phyloP scores from a whole-genome alignment of 1,140 invertebrate genomes.

The Lineus longissimus region DNA sequence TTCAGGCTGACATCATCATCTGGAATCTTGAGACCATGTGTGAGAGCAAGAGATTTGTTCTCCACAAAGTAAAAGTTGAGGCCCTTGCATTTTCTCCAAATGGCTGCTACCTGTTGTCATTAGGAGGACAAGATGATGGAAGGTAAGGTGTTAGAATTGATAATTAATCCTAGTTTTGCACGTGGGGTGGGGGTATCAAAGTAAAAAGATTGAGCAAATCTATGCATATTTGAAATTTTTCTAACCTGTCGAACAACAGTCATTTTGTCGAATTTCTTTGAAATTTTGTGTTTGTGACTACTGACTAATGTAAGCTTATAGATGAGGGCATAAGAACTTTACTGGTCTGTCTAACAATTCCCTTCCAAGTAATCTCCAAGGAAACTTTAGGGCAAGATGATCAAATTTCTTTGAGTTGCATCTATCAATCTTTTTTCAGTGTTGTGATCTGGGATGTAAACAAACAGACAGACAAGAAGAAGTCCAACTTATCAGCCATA shows the following conservation, averaged over 20 bases:
- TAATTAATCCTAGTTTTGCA: too few relatives aligned
- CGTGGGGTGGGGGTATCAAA: too few relatives aligned
- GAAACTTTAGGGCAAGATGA: too few relatives aligned
- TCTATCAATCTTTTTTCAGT: slow-evolving; percentile 30
- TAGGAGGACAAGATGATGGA: slow-evolving; percentile 85
- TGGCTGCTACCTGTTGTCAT: slow-evolving; percentile 74
- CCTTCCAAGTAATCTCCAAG: too few relatives aligned
- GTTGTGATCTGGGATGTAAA: slow-evolving; percentile 52
- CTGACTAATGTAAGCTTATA: too few relatives aligned
- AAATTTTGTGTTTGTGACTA: too few relatives aligned
- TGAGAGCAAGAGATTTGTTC: slow-evolving; percentile 65
- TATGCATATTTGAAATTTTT: too few relatives aligned
- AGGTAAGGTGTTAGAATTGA: slow-evolving; percentile 55
- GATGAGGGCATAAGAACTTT: too few relatives aligned
- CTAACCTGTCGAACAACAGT: too few relatives aligned
- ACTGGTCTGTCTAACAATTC: too few relatives aligned
- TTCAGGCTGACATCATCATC: slow-evolving; percentile 73
- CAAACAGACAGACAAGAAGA: slow-evolving; percentile 26
- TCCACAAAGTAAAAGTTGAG: slow-evolving; percentile 83
- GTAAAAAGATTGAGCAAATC: too few relatives aligned
- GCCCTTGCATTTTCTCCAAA: slow-evolving; percentile 75
- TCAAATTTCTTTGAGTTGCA: background rate
- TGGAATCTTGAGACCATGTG: slow-evolving; percentile 74
- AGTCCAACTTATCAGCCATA: slow-evolving; percentile 27
- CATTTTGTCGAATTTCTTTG: too few relatives aligned